Evolutionary conservation across 2,113 vertebrate species (phyloP), one percentile per base, ranked within the genome.

Genomic region (Argyrosomus japonicus): DNA sequence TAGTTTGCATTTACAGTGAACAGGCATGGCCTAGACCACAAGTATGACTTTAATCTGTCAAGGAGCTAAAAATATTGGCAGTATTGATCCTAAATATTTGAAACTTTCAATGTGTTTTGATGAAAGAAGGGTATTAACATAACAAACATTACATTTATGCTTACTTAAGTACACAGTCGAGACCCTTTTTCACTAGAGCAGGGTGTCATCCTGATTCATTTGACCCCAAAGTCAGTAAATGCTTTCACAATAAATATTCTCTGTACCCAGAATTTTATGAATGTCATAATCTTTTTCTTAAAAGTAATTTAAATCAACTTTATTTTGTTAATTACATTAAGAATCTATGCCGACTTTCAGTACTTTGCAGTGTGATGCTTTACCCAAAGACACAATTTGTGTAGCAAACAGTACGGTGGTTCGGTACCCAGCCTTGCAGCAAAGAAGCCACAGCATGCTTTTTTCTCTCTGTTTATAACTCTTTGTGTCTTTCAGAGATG

Each of bases 401-500:
- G 21, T 7, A 21, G 8, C 10, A 56, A 57, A 57, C 1, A 27
- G 56, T 58, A 15, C 13, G 8, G 14, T 7, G 23, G 25, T 27
- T 58, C 6, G 1, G 7, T 17, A 58, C 14, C 14, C 13, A 58
- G 3, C 15, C 6, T 10, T 9, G 14, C 5, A 40, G 29, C 15
- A 53, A n/a, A 54, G 57, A 56, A 36, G 36, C 29, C 12, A 18
- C 32, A 21, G 14, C 19, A 13, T 3, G 0, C 23, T 43, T 65
- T 9, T 68, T 48, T 68, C 12, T 48, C 19, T 71, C 3, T 62
- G 15, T 68, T 29, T 25, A 48, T 15, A 14, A 21, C 58, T 58
- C 7, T 47, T 65, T 68, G 9, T 68, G 19, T 83, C 19, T 83
- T 79, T 71, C 80, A 99, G 98, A 96, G 95, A 83, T 99, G 98